Evolutionary conservation across 2,113 vertebrate species (phyloP).

Genomic region (Passer montanus): DNA sequence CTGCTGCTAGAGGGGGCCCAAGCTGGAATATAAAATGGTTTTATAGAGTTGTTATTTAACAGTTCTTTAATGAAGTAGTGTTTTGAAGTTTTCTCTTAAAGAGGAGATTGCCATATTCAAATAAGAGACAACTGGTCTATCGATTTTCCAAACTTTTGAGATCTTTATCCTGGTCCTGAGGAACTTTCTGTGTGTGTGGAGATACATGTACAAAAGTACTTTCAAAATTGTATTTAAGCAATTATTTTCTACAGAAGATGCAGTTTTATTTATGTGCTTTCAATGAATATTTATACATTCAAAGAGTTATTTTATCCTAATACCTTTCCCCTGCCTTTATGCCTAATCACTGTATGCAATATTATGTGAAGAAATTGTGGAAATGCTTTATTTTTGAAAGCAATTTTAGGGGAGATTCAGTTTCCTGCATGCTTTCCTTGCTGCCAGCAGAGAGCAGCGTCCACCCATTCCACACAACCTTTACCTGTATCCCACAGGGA

Average conservation of each 20-base stretch:
- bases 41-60: neutral
- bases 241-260: neutral
- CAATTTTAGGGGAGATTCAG: neutral
- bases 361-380: neutral
- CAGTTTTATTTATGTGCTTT: neutral
- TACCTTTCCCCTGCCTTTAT: neutral
- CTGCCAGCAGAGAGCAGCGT: conserved; percentile 70
- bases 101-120: neutral
- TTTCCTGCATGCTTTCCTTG: neutral
- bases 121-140: neutral
- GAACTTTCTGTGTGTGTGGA: neutral
- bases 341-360: neutral
- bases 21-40: neutral
- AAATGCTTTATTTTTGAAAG: neutral
- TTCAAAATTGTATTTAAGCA: neutral
- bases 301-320: neutral
- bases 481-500: neutral
- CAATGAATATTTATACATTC: neutral
- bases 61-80: neutral
- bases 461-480: neutral
- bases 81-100: neutral
- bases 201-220: neutral
- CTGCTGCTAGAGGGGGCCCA: neutral
- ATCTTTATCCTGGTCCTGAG: neutral
- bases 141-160: neutral